Evolutionary conservation across 53 echinoderm and acorn worm genomes (phyloP).

Genomic region (Patiria pectinifera): DNA sequence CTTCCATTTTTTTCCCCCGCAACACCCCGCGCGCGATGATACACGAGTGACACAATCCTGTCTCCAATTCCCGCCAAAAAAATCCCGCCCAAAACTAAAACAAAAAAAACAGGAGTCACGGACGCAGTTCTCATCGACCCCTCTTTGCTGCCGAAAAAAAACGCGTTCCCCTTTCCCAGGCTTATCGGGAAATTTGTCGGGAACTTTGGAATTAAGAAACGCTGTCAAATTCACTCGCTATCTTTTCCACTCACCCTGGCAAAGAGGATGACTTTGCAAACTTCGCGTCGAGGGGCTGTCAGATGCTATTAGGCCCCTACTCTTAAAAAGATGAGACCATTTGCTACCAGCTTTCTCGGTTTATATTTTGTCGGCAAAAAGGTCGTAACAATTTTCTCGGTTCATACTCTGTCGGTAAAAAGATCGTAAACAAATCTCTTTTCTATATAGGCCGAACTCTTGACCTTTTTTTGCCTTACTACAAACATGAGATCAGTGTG

Average conservation of each 20-base stretch:
- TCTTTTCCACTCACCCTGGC: slow-evolving; percentile 3
- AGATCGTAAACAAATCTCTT: no score
- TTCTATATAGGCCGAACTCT: neutral
- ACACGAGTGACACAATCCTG: neutral
- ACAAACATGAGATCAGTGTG: no score
- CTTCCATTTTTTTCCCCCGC: neutral
- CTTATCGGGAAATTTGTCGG: slow-evolving; percentile 54
- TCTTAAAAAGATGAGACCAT: slow-evolving; percentile 18
- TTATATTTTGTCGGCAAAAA: neutral
- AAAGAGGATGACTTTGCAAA: slow-evolving; percentile 41
- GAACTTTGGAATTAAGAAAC: slow-evolving; percentile 44
- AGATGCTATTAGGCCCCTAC: slow-evolving; percentile 9
- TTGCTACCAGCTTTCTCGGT: neutral
- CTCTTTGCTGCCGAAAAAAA: neutral
- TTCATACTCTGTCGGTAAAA: no score
- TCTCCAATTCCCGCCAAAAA: neutral
- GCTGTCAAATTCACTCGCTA: slow-evolving; percentile 45
- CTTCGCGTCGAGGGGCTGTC: neutral
- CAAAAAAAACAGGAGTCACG: neutral
- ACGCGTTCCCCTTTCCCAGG: neutral
- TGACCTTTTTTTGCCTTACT: neutral
- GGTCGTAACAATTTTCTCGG: no score
- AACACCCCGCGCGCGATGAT: slow-evolving; percentile 14
- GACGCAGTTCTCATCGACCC: neutral
- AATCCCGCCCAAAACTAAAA: neutral